These are phyloP conservation scores for Zaprionus africanus DNA, from an alignment of 1,140 invertebrate species.

Conservation along the genomic window DNA sequence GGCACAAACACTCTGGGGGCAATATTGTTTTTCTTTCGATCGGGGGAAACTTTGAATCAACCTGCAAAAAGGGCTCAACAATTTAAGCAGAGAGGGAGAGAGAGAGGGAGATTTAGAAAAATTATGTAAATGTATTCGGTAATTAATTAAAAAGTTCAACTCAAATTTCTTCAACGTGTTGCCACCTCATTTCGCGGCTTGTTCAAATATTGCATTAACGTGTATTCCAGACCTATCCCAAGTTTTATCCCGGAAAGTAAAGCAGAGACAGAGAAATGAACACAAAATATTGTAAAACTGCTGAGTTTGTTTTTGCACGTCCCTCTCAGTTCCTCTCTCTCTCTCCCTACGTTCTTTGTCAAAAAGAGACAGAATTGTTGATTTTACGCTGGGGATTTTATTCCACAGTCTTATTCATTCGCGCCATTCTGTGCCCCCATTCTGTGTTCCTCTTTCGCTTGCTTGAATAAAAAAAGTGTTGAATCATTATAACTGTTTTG, in stretches of 20 bases:
- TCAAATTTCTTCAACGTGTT: neutral
- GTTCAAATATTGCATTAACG: conserved; percentile 39
- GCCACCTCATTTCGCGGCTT: neutral
- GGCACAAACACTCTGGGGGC: neutral
- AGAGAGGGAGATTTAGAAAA: neutral
- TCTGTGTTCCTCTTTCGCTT: neutral
- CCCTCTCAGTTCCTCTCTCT: neutral
- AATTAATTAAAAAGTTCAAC: conserved; percentile 27
- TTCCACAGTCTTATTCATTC: neutral
- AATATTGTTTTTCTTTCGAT: conserved; percentile 1
- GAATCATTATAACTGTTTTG: neutral
- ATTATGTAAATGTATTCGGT: conserved; percentile 56
- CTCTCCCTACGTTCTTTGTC: neutral
- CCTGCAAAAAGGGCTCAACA: conserved; percentile 23
- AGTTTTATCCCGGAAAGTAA: conserved; percentile 32
- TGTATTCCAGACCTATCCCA: conserved; percentile 73
- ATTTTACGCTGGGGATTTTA: neutral
- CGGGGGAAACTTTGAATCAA: neutral
- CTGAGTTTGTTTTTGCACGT: conserved; percentile 7
- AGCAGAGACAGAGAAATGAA: conserved; percentile 8
- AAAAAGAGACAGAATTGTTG: neutral
- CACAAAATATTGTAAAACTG: conserved; percentile 23
- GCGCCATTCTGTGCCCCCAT: neutral
- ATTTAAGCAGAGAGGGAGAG: conserved; percentile 31
- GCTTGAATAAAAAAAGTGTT: neutral